phyloP scores from a whole-genome alignment of 2,113 vertebrate genomes.

The Brevimyrus niger region DNA sequence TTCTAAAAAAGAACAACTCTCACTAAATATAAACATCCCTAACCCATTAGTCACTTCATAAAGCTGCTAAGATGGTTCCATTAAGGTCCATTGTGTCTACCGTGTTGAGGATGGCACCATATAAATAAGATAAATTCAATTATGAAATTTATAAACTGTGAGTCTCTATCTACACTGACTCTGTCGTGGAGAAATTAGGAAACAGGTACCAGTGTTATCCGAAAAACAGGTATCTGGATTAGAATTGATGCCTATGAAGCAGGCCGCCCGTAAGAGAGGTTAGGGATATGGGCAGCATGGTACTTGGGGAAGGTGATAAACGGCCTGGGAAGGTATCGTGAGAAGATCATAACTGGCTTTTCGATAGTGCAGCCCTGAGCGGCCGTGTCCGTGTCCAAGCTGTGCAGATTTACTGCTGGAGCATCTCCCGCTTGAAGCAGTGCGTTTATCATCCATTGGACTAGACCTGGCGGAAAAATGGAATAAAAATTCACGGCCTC shows the following conservation, averaged over 20 bases:
- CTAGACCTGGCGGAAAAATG: conserved; percentile 28
- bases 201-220: neutral
- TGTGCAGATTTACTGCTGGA: conserved; percentile 40
- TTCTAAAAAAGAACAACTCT: neutral
- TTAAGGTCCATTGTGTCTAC: neutral
- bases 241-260: neutral
- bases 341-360: conserved; percentile 25
- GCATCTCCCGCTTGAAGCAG: conserved; percentile 17
- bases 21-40: neutral
- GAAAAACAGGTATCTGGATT: neutral
- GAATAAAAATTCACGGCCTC: conserved; percentile 21
- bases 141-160: neutral
- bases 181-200: neutral
- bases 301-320: neutral
- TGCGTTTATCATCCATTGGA: conserved; percentile 35
- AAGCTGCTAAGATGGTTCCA: neutral
- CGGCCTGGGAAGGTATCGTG: neutral
- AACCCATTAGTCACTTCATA: neutral
- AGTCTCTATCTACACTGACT: neutral
- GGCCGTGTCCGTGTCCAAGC: conserved; percentile 22
- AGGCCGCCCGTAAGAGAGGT: neutral
- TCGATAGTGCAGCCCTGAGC: conserved; percentile 32
- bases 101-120: neutral
- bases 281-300: neutral
- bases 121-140: neutral